A percentile compares a stretch with the other conserved stretches of the same genome.
Conservation (phyloP, 1,140 invertebrate genomes). For the Penaeus chinensis region DNA sequence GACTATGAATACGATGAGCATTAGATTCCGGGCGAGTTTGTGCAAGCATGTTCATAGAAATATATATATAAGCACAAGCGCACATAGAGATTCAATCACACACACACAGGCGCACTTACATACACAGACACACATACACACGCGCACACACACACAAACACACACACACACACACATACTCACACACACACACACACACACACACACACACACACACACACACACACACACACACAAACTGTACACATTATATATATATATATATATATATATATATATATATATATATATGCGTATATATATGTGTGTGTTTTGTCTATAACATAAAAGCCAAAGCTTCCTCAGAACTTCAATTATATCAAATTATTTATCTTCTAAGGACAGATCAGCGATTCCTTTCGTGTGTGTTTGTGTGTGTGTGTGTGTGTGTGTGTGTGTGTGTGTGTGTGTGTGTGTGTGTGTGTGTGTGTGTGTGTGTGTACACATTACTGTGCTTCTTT, state of each 20-base stretch:
- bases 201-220: background rate
- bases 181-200: background rate
- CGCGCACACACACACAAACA: background rate
- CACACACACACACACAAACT: background rate
- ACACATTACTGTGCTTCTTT: too few species aligned
- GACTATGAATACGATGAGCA: too few species aligned
- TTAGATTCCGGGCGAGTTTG: background rate
- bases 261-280: too few species aligned
- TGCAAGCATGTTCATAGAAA: background rate
- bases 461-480: too few species aligned
- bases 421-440: too few species aligned
- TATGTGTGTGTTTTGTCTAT: too few species aligned
- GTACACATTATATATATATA: background rate
- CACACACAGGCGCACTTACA: background rate
- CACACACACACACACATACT: background rate
- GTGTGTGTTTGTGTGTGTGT: too few species aligned
- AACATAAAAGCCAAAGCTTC: background rate
- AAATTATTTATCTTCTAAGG: too few species aligned
- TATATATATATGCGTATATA: too few species aligned
- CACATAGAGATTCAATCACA: background rate
- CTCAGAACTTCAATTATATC: too few species aligned
- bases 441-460: too few species aligned
- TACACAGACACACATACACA: background rate
- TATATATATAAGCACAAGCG: background rate
- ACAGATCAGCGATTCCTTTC: too few species aligned